Evolutionary conservation across 1,140 invertebrate species (phyloP).

Genomic region (Drosophila kepulauana): DNA sequence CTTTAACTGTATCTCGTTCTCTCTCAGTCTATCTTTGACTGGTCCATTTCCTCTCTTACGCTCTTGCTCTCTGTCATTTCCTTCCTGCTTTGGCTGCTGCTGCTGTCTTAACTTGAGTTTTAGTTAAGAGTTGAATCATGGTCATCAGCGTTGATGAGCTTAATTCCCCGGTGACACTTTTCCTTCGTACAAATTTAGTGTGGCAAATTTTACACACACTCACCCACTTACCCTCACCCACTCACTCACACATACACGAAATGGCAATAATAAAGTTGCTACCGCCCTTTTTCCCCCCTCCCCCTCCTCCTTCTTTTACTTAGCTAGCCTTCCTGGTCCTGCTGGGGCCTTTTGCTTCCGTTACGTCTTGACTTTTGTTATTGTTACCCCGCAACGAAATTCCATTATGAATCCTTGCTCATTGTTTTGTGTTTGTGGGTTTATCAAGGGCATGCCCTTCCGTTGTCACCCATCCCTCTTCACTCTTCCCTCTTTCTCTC

Average conservation of each 20-base stretch:
- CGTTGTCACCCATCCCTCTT: constrained; percentile 7
- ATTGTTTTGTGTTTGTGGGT: constrained; percentile 70
- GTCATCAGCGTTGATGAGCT: constrained; percentile 79
- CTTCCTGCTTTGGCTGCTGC: constrained; percentile 11
- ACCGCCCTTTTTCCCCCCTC: constrained; percentile 8
- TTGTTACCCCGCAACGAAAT: constrained; percentile 64
- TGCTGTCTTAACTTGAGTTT: constrained; percentile 56
- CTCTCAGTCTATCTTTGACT: not conserved
- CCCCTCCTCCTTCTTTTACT: constrained; percentile 40
- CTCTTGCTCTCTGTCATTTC: not conserved
- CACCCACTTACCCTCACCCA: constrained; percentile 16
- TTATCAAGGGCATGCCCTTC: constrained; percentile 48
- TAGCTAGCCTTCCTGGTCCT: constrained; percentile 43
- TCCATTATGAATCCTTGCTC: constrained; percentile 80
- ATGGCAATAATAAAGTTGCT: constrained; percentile 74
- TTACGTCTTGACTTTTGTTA: constrained; percentile 70
- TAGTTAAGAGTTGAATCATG: constrained; percentile 78
- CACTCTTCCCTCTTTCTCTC: constrained; percentile 6
- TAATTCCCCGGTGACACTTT: constrained; percentile 79
- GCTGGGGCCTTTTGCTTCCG: constrained; percentile 52
- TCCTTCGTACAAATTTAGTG: constrained; percentile 78
- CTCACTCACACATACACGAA: constrained; percentile 24
- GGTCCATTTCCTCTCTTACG: not conserved
- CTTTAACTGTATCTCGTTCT: not conserved
- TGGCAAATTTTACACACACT: constrained; percentile 64